Evolutionary conservation across 2,888 invertebrate species (phyloP).

Genomic region (Bimastos eiseni): DNA sequence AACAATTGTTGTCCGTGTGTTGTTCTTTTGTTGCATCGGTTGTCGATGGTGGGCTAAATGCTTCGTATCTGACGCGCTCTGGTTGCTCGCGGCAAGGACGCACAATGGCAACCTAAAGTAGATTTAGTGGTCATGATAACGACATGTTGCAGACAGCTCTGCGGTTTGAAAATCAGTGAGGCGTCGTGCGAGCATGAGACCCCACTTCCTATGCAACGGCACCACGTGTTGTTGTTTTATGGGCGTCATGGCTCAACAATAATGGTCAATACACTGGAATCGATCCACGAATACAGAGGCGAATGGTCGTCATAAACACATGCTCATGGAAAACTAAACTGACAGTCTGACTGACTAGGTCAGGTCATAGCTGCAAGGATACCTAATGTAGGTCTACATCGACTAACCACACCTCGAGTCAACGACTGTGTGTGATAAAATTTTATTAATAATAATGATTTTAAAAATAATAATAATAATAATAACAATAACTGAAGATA

Average conservation of each 20-base stretch:
- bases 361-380: too few species aligned
- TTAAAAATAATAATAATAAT: too few species aligned
- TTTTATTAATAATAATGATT: too few species aligned
- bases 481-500: too few species aligned
- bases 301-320: neutral
- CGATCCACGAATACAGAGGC: neutral
- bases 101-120: neutral
- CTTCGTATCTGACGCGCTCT: neutral
- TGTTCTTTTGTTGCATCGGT: neutral
- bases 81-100: neutral
- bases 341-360: too few species aligned
- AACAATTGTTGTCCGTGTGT: neutral
- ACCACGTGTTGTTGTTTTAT: neutral
- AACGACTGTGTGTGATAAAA: too few species aligned
- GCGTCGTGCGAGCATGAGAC: neutral
- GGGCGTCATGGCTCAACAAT: neutral
- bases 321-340: neutral
- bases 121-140: neutral
- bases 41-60: neutral
- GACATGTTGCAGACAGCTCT: neutral
- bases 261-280: neutral
- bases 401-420: too few species aligned
- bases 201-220: neutral
- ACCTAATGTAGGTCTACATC: too few species aligned
- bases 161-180: neutral